These are phyloP conservation scores for Rhombomys opimus DNA, from an alignment of 2,113 vertebrate genomes.

Conservation along the genomic window DNA sequence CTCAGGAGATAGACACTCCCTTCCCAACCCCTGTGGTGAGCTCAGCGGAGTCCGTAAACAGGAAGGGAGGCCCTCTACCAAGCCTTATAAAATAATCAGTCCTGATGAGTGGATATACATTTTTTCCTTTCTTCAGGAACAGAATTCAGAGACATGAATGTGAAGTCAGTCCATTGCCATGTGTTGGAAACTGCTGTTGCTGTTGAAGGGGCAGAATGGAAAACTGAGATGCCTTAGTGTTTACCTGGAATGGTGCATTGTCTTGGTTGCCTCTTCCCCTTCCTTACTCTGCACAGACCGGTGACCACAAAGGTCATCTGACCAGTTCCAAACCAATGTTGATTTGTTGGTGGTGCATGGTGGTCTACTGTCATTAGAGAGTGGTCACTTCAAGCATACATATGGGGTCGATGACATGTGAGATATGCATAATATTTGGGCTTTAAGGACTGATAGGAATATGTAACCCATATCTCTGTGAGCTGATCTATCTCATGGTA, in stretches of 20 bases:
- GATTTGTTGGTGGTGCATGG: background rate
- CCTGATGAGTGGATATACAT: background rate
- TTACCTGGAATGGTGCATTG: background rate
- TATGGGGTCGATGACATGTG: background rate
- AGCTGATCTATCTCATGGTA: no score
- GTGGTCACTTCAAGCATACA: background rate
- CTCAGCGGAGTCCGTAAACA: background rate
- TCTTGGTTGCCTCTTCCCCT: background rate
- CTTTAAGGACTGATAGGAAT: background rate
- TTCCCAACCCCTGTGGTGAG: background rate
- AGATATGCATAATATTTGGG: background rate
- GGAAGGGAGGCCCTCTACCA: background rate
- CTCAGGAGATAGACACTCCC: background rate
- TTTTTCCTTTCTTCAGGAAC: background rate
- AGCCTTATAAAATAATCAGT: background rate
- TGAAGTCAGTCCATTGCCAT: no score
- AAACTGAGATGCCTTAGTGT: background rate
- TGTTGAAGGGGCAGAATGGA: background rate
- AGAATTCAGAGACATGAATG: background rate
- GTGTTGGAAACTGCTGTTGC: fast-evolving
- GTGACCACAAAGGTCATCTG: background rate
- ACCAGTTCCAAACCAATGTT: background rate
- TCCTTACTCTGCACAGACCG: no score
- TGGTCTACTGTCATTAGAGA: no score
- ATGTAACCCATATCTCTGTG: background rate